phyloP scores from a whole-genome alignment of 2,888 invertebrate genomes.

The Asteroscopus sphinx region DNA sequence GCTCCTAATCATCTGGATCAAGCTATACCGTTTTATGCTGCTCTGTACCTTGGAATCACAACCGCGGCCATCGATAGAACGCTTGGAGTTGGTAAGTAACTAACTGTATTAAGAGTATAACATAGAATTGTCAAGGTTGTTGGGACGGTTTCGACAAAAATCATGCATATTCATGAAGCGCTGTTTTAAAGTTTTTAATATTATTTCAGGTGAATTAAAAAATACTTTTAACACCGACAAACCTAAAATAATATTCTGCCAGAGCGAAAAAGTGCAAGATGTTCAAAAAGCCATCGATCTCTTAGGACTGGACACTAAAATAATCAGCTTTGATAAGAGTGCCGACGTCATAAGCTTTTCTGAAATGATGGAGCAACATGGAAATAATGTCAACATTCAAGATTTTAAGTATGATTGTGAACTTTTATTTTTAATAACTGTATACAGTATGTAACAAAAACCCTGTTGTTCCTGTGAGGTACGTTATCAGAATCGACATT shows the following conservation, averaged over 20 bases:
- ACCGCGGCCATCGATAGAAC: slow-evolving; percentile 61
- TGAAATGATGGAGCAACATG: slow-evolving; percentile 61
- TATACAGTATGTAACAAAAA: too few relatives aligned
- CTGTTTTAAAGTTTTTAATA: too few relatives aligned
- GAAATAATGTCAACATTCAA: slow-evolving; percentile 44
- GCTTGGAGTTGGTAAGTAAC: slow-evolving; percentile 41
- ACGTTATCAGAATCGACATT: too few relatives aligned
- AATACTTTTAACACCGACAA: slow-evolving; percentile 52
- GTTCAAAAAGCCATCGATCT: slow-evolving; percentile 56
- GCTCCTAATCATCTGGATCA: slow-evolving; percentile 79
- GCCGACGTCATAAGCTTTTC: slow-evolving; percentile 52
- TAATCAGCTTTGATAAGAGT: slow-evolving; percentile 68
- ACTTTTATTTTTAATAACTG: not conserved
- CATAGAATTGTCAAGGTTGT: too few relatives aligned
- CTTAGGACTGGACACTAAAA: slow-evolving; percentile 49
- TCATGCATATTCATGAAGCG: too few relatives aligned
- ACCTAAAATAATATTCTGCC: slow-evolving; percentile 72
- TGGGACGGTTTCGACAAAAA: too few relatives aligned
- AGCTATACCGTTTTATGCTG: slow-evolving; percentile 81
- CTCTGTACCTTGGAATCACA: slow-evolving; percentile 75
- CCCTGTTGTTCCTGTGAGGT: too few relatives aligned
- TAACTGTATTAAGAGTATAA: too few relatives aligned
- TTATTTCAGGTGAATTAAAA: slow-evolving; percentile 66
- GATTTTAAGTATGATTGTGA: slow-evolving; percentile 61
- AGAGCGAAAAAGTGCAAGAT: slow-evolving; percentile 62